Evolutionary conservation across 1,140 invertebrate genomes (phyloP), one percentile per base, ranked within the genome.

Genomic region (Arion vulgaris): DNA sequence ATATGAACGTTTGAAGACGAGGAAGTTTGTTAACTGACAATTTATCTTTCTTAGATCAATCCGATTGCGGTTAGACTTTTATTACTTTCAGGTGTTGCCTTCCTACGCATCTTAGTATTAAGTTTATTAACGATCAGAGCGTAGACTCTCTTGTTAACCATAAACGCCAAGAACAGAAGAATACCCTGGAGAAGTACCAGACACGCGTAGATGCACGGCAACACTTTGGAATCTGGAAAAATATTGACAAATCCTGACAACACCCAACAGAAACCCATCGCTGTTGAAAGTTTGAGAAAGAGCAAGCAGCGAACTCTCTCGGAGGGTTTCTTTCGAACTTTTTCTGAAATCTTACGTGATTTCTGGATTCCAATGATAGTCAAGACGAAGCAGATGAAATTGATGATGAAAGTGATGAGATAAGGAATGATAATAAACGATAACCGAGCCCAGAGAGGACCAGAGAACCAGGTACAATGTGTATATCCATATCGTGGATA

Each of bases 361-460:
- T 26, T 39, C 19, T 41, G 17, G 7, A 73, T 9, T 36, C 38
- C 38, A 23, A 73, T 23, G 36, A 73, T 36, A 15, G 71, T 73
- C 9, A 73, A 26, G 9, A 32, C 5, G n/a, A 73, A 73, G 2
- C 38, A 36, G 28, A 23, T 34, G 5, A 39, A 9, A n/a, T 17
- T 73, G 4, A 73, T 49, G 71, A 73, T 41, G 28, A 73, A 73
- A 49, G 4, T 41, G 11, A 73, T 11, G n/a, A 49, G 26, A n/a
- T 73, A 73, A 9, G 71, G 71, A 49, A 39, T 32, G 1, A 73
- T 39, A 49, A 73, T 23, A 73, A 73, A 73, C 17, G 71, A 7
- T 7, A 73, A 26, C 36, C 71, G 19, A 26, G 71, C 71, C 71
- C 71, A 73, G 11, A 73, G 71, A 73, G 71, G 62, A 11, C n/a